Base-by-base conservation (phyloP, 2,888 invertebrate genomes). In the Carabus problematicus region DNA sequence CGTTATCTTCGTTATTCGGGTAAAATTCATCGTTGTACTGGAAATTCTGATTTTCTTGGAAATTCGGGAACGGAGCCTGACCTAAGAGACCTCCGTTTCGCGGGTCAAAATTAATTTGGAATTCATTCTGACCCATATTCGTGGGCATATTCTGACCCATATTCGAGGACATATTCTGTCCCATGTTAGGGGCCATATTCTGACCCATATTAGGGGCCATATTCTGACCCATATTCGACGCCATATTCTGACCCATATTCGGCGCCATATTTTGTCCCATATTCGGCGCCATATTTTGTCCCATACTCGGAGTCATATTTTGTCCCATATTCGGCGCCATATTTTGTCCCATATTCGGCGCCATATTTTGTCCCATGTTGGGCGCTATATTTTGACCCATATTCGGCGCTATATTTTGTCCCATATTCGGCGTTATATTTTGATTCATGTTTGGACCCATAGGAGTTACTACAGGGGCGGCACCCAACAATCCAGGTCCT, bases 211-310 rank as follows among this genome's bases (percentile, higher is more conserved):
- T 80, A 81, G 66, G 77, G 78, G 69, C 78, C 80, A 76, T 83
- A 29, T 29, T 29, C 6, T 29, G 29, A 3, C 29, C 29, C 29
- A 29, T 29, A 6, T 29, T 29, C 1, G 18, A 9, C 12, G 18
- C 84, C 71, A 83, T 84, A 75, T 84, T 85, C 74, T 85, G 85
- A 8, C 87, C 87, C 73, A 89, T 79, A 0, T 88, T 87, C 0
- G 87, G 87, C 74, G 85, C 75, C 70, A 84, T 81, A 61, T 85
- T 83, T 41, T 82, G 83, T 45, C 84, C 80, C 29, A 84, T 83
- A 73, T 85, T 84, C n/a, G 82, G 77, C 76, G 84, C 79, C 16
- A 81, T 72, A 72, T 82, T 83, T 78, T 83, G 84, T 71, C 72
- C 73, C 63, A 66, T 70, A 12, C n/a, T 54, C 59, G 55, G 45